Evolutionary conservation across 2,113 vertebrate species (phyloP).

Genomic region (Aldabrachelys gigantea): DNA sequence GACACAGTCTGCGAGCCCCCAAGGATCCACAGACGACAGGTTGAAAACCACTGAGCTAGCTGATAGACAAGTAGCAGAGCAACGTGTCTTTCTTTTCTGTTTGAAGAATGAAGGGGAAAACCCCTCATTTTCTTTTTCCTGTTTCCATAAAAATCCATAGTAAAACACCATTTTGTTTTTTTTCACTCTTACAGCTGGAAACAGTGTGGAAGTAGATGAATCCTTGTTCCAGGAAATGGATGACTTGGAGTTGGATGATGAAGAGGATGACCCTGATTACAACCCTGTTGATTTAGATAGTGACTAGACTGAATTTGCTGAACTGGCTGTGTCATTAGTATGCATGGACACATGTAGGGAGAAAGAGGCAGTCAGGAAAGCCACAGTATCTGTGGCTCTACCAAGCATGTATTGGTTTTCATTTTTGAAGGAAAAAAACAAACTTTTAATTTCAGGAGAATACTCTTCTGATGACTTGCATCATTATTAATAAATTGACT

Average conservation of each 20-base stretch:
- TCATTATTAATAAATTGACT: conserved; percentile 79
- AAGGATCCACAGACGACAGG: not conserved
- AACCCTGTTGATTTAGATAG: conserved; percentile 90
- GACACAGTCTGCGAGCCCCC: too few relatives aligned
- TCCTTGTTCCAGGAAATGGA: conserved; percentile 98
- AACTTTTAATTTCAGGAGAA: conserved; percentile 77
- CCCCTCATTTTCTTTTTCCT: not conserved
- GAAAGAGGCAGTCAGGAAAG: conserved; percentile 39
- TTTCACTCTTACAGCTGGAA: conserved; percentile 83
- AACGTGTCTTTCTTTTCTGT: not conserved
- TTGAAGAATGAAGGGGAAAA: not conserved
- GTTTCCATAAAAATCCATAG: not conserved
- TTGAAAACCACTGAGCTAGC: not conserved
- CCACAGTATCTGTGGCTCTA: conserved; percentile 84
- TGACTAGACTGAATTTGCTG: conserved; percentile 81
- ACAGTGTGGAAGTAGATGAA: conserved; percentile 96
- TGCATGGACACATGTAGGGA: conserved; percentile 29
- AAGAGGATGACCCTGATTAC: conserved; percentile 94
- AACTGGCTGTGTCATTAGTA: conserved; percentile 20
- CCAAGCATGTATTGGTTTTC: conserved; percentile 45
- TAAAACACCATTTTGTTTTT: not conserved
- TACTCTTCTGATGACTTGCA: conserved; percentile 79
- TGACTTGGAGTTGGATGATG: conserved; percentile 93
- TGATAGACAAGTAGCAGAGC: not conserved
- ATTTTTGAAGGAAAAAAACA: conserved; percentile 50